Percentiles rank a stretch among this genome's conserved stretches.
These are phyloP conservation scores for Tinea semifulvella DNA, from an alignment of 2,888 invertebrate genomes.

Conservation along the genomic window DNA sequence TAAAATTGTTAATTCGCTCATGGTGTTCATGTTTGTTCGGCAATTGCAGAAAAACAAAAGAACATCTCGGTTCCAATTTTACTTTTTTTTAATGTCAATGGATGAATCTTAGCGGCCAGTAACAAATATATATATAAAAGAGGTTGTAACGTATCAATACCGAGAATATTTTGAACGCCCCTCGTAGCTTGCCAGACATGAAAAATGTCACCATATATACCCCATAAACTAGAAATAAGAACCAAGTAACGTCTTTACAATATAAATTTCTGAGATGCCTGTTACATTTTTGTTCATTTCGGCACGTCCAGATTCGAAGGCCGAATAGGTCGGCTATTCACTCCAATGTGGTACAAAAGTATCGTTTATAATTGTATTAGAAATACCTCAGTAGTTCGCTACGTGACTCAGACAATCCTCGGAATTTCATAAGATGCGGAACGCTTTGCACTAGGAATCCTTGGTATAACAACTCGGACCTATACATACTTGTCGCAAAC, in stretches of 20 bases:
- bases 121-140: no score
- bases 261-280: conserved; percentile 45
- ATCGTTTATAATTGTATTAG: conserved; percentile 40
- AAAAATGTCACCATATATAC: no score
- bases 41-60: no score
- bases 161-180: no score
- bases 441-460: conserved; percentile 11
- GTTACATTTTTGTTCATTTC: conserved; percentile 51
- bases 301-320: conserved; percentile 45
- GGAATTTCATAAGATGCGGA: conserved; percentile 15
- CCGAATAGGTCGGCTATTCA: conserved; percentile 25
- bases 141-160: no score
- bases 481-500: not conserved
- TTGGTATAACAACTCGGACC: not conserved
- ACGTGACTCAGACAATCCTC: conserved; percentile 33
- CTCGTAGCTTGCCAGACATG: no score
- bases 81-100: no score
- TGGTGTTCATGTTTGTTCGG: no score
- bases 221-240: no score
- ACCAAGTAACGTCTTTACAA: not conserved
- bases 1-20: no score
- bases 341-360: conserved; percentile 36
- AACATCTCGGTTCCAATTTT: no score
- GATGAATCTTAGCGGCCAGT: no score
- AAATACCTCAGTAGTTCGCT: conserved; percentile 34